Percentiles rank a stretch among this genome's conserved stretches.
These are phyloP conservation scores for Holocentrus rufus DNA, from an alignment of 2,797 vertebrate species.

Conservation along the genomic window DNA sequence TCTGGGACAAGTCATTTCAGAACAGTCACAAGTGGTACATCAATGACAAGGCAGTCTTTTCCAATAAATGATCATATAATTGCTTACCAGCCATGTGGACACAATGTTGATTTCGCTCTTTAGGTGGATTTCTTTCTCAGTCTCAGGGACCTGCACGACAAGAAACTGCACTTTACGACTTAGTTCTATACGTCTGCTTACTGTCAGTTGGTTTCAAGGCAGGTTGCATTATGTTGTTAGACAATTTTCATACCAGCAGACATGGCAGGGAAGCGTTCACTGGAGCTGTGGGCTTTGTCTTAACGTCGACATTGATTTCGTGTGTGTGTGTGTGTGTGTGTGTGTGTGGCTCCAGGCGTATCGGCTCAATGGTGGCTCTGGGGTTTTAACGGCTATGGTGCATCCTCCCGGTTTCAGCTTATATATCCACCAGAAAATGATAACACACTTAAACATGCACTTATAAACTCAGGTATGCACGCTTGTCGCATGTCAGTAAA, in stretches of 20 bases:
- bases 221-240: too few species aligned
- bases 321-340: too few species aligned
- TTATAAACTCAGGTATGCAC: not conserved
- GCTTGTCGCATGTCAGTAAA: not conserved
- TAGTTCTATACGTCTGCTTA: not conserved
- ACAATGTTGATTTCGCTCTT: slow-evolving; percentile 13
- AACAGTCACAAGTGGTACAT: not conserved
- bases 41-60: not conserved
- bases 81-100: slow-evolving; percentile 73
- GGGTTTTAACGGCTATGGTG: slow-evolving; percentile 30
- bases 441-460: not conserved
- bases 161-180: slow-evolving; percentile 23
- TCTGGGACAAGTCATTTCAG: slow-evolving; percentile 64
- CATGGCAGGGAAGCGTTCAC: too few species aligned
- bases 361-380: slow-evolving; percentile 1
- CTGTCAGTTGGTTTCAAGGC: too few species aligned
- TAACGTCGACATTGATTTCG: too few species aligned
- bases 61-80: not conserved
- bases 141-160: slow-evolving; percentile 36
- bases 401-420: slow-evolving; percentile 35
- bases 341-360: slow-evolving; percentile 22
- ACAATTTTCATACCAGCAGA: not conserved
- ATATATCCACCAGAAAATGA: not conserved
- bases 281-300: too few species aligned
- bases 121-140: slow-evolving; percentile 13